Evolutionary conservation across 2,888 invertebrate genomes (phyloP).

Genomic region (Acrocyrtus sp.): DNA sequence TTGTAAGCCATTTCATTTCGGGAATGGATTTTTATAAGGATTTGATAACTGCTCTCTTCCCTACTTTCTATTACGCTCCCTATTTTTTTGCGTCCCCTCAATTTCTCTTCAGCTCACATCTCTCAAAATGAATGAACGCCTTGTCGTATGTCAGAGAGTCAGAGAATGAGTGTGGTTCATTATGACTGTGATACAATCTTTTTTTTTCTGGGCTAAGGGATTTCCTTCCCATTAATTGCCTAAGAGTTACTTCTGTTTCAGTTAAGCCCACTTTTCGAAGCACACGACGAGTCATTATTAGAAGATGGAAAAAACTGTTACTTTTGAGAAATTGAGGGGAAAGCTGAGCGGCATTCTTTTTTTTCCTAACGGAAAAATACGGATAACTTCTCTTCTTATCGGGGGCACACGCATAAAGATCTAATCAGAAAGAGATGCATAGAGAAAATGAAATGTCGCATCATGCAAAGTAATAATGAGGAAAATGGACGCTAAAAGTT

Average conservation of each 20-base stretch:
- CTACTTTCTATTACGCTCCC: too few relatives aligned
- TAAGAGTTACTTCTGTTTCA: conserved; percentile 44
- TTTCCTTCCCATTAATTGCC: conserved; percentile 63
- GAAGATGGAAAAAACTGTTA: neutral
- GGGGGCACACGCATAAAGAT: conserved; percentile 32
- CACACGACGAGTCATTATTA: conserved; percentile 22
- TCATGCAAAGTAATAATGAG: conserved; percentile 24
- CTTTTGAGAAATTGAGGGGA: too few relatives aligned
- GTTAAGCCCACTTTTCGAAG: conserved; percentile 42
- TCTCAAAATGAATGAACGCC: conserved; percentile 47
- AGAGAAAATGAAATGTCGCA: conserved; percentile 32
- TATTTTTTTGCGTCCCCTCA: too few relatives aligned
- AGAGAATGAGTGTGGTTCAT: conserved; percentile 47
- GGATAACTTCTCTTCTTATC: neutral
- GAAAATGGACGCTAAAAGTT: too few relatives aligned
- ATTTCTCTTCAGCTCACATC: too few relatives aligned
- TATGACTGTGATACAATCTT: conserved; percentile 47
- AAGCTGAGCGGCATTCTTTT: too few relatives aligned
- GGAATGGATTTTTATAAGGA: conserved; percentile 35
- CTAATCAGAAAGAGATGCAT: conserved; percentile 15
- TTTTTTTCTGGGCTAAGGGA: conserved; percentile 49
- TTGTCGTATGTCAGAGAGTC: conserved; percentile 41
- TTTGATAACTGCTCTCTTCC: conserved; percentile 24
- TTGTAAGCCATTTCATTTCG: too few relatives aligned
- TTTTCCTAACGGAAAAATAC: too few relatives aligned